phyloP scores from a whole-genome alignment of 2,113 vertebrate species.

The Diphyllodes magnificus region DNA sequence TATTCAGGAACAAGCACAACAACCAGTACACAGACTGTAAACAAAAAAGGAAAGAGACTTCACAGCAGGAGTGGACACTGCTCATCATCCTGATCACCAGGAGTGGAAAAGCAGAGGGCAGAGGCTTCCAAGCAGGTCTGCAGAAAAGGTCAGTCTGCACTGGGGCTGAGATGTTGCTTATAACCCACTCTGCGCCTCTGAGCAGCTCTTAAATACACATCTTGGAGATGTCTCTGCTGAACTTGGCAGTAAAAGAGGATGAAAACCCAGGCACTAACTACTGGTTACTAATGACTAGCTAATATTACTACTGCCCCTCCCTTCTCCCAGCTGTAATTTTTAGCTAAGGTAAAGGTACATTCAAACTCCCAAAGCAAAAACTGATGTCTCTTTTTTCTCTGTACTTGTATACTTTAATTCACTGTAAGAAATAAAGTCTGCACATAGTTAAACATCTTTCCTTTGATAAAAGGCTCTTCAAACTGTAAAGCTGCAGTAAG shows the following conservation, averaged over 20 bases:
- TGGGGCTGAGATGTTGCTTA: not conserved
- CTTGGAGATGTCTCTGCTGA: not conserved
- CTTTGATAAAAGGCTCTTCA: not conserved
- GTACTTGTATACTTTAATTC: not conserved
- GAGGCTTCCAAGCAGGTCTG: not conserved
- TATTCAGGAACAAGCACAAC: not conserved
- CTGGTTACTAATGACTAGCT: not conserved
- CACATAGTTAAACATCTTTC: not conserved
- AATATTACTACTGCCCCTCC: not conserved
- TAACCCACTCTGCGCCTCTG: fast-evolving
- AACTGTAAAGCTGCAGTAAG: constrained; percentile 48
- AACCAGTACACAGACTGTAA: not conserved
- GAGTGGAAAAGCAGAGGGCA: not conserved
- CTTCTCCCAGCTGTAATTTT: not conserved
- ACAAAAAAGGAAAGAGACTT: not conserved
- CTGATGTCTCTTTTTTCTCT: not conserved
- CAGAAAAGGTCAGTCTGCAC: not conserved
- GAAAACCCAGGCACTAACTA: not conserved
- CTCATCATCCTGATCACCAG: not conserved
- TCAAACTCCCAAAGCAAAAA: not conserved
- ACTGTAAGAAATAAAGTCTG: not conserved
- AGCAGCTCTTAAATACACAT: not conserved
- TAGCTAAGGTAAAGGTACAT: not conserved
- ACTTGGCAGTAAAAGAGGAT: not conserved
- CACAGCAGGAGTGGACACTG: not conserved